Conservation (phyloP, 1,140 invertebrate genomes). For the Drosophila carrolli region DNA sequence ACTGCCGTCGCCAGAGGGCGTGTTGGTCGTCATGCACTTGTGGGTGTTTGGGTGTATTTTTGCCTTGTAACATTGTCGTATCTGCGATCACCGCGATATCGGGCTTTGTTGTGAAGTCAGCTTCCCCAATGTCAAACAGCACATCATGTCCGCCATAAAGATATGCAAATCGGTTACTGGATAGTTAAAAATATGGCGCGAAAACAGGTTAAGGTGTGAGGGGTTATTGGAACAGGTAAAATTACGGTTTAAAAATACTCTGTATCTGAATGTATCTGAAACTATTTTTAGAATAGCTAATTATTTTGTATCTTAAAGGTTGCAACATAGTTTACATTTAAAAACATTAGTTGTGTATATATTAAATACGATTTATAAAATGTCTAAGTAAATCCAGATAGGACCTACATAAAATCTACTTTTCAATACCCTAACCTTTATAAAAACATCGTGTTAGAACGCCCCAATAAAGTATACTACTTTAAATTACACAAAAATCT, state of each 20-base stretch:
- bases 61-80: constrained; percentile 22
- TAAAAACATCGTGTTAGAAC: neutral
- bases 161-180: constrained; percentile 49
- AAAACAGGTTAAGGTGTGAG: constrained; percentile 38
- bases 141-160: constrained; percentile 45
- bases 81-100: constrained; percentile 12
- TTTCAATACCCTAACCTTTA: neutral
- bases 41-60: constrained; percentile 21
- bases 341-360: too few relatives aligned
- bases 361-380: too few relatives aligned
- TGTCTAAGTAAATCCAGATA: too few relatives aligned
- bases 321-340: too few relatives aligned
- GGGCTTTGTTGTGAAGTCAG: constrained; percentile 23
- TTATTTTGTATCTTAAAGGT: too few relatives aligned
- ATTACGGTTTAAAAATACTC: too few relatives aligned
- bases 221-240: neutral
- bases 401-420: too few relatives aligned
- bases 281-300: too few relatives aligned
- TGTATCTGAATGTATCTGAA: too few relatives aligned
- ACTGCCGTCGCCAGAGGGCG: constrained; percentile 4
- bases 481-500: constrained; percentile 4
- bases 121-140: constrained; percentile 59
- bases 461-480: constrained; percentile 6
- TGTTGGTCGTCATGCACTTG: constrained; percentile 13
- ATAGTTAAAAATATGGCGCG: constrained; percentile 32